Conservation (phyloP, 1,140 invertebrate genomes). For the Cepaea nemoralis region DNA sequence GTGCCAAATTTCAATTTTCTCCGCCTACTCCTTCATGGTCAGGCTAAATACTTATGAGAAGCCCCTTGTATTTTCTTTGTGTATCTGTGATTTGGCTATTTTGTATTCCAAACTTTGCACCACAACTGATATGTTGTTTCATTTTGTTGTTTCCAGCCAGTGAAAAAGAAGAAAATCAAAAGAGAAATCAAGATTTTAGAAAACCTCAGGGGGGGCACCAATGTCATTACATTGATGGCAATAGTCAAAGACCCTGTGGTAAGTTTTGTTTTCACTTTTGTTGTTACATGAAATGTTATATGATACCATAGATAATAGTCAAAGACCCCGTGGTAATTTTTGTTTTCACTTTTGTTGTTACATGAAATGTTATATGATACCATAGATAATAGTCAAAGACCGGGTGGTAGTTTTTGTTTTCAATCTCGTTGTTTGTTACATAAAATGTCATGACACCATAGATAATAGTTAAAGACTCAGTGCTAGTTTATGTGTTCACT, state of each 20-base stretch:
- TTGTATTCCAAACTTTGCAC: background rate
- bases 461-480: too few relatives aligned
- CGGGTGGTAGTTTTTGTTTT: constrained; percentile 77
- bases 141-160: constrained; percentile 85
- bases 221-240: constrained; percentile 97
- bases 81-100: background rate
- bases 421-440: background rate
- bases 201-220: constrained; percentile 98
- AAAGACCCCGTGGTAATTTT: constrained; percentile 81
- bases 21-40: too few relatives aligned
- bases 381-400: too few relatives aligned
- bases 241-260: constrained; percentile 98
- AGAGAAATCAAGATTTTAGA: constrained; percentile 99
- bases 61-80: background rate
- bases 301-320: too few relatives aligned
- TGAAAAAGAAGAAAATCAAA: constrained; percentile 99
- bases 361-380: background rate
- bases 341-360: background rate
- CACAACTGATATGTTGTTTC: too few relatives aligned
- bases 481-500: constrained; percentile 73
- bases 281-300: background rate
- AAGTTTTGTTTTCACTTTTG: constrained; percentile 46
- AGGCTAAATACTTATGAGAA: too few relatives aligned
- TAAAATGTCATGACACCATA: background rate
- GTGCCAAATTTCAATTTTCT: too few relatives aligned